Base-by-base conservation (phyloP, 2,797 vertebrate species). In the Cottoperca gobio region DNA sequence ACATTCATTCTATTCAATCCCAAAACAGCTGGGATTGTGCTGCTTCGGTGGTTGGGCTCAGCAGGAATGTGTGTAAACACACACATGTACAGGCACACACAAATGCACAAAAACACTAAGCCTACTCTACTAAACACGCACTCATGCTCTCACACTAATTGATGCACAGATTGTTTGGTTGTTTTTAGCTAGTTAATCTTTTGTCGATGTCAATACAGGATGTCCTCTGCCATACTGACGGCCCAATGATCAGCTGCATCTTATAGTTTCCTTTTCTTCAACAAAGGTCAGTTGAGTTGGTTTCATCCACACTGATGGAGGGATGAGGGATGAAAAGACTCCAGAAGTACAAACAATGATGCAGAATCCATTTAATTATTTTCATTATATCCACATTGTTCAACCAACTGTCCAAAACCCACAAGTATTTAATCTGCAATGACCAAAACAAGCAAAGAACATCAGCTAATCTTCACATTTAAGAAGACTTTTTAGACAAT, bases 11-110 rank as follows among this genome's bases (percentile, higher is more conserved):
- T 17, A 21, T 26, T 26, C 6, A 6, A n/a, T 46, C 24, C 24
- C 33, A 16, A 70, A 84, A 74, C 82, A 90, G 85, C 86, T 86
- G 79, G 19, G 62, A 37, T 55, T 63, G 76, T 73, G 67, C 55
- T 53, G 79, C 76, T 65, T 43, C 61, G 17, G 37, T 61, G 61
- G 43, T 16, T 59, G 23, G 14, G 73, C 78, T 62, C 65, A 33
- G 52, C 16, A 16, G 33, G 35, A 71, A 62, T 42, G 31, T 46
- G 35, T 37, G 2, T 37, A 52, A 35, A 70, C 65, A 77, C 75
- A 62, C 24, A 66, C n/a, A 39, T 7, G 13, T 35, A 39, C 55
- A 26, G 19, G 3, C 61, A 64, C 73, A 61, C 57, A 62, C 39
- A 65, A 11, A 65, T 6, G n/a, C 52, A 77, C 49, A 68, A 68